These are phyloP conservation scores for Mactromeris polynyma DNA, from an alignment of 2,888 invertebrate genomes.

Conservation along the genomic window DNA sequence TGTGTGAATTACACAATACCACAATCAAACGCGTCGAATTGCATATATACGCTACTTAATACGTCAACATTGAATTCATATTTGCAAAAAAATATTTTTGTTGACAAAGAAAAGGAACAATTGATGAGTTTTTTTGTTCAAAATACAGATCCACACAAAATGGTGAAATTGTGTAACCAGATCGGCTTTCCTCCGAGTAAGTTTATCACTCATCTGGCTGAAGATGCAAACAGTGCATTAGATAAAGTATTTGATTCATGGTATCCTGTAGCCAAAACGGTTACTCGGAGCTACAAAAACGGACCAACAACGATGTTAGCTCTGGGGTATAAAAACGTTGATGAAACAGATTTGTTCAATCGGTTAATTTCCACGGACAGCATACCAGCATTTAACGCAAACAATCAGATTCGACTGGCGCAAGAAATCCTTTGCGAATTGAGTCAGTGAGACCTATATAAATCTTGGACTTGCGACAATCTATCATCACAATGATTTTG, in stretches of 20 bases:
- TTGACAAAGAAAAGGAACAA: background rate
- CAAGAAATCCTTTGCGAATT: too few relatives aligned
- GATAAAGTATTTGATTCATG: background rate
- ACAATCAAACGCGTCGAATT: background rate
- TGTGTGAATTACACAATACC: conserved; percentile 10
- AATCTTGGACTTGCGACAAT: too few relatives aligned
- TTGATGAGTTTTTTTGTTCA: background rate
- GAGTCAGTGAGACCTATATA: too few relatives aligned
- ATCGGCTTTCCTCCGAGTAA: too few relatives aligned
- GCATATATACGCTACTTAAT: background rate
- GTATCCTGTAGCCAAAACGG: background rate
- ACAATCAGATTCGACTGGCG: too few relatives aligned
- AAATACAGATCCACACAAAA: background rate
- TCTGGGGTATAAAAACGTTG: background rate
- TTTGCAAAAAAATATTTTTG: background rate
- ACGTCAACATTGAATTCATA: background rate
- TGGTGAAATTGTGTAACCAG: background rate
- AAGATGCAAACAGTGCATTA: background rate
- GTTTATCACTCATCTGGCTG: too few relatives aligned
- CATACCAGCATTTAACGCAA: too few relatives aligned
- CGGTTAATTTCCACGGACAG: too few relatives aligned
- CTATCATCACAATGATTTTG: too few relatives aligned
- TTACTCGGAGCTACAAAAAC: background rate
- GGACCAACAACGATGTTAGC: conserved; percentile 6
- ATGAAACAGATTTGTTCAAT: background rate